Evolutionary conservation across 30 jellyfish, hydroid and myxozoan species (phyloP), one percentile per base, ranked within the genome.

Genomic region (Turritopsis rubra): DNA sequence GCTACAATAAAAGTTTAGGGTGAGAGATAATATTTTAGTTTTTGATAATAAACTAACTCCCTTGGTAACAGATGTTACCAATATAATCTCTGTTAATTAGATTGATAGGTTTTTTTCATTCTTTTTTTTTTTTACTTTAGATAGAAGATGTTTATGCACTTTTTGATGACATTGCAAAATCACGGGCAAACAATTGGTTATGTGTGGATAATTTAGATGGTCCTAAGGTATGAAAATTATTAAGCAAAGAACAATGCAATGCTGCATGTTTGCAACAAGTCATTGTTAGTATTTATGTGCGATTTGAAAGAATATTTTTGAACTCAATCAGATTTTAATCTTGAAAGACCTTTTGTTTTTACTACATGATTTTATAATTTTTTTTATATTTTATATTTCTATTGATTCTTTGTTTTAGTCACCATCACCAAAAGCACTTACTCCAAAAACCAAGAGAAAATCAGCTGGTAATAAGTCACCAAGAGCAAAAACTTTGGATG

Each of bases 141-240:
- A 89, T 92, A 17, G 94, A 85, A 66, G 98, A 92, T 88, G 98
- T 92, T 26, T 77, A 81, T 74, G 84, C 89, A 53, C 83, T 92
- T 89, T 92, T 92, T 79, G 89, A 82, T 29, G 91, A 92, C 68
- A 68, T 92, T 66, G 98, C 84, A 23, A 92, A 88, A 85, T 53
- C 88, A 90, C 81, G 95, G 66, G 88, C 86, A 65, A 92, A 88
- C 71, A 78, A 85, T 28, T 92, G 98, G 98, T 80, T 53, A 68
- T 68, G 31, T n/a, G 31, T n/a, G 30, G 77, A 74, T n/a, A 74
- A 16, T 27, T 74, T 74, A 74, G 65, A 74, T 23, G 53, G 65
- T 74, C 53, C 82, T 23, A 23, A 26, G 82, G 65, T 74, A 74
- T 16, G 82, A 23, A 22, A 23, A 54, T 54, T 18, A 17, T 41